A percentile compares a stretch with the other conserved stretches of the same genome.
phyloP scores from a whole-genome alignment of 1,140 invertebrate genomes.

The Drosophila oshimai region DNA sequence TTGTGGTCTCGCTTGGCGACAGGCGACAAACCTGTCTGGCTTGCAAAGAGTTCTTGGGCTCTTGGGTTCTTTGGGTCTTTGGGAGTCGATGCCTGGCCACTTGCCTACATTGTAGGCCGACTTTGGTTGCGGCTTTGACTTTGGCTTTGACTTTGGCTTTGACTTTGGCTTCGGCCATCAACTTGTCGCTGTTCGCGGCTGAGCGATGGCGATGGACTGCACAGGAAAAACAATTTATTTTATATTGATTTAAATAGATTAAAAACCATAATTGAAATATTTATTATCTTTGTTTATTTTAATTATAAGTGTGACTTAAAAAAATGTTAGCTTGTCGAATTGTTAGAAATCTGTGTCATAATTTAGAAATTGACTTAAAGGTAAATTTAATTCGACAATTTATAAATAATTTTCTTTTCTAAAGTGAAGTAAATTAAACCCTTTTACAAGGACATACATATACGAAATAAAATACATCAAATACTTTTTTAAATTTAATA shows the following conservation, averaged over 20 bases:
- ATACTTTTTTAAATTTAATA: too few relatives aligned
- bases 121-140: constrained; percentile 34
- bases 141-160: constrained; percentile 30
- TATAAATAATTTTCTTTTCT: too few relatives aligned
- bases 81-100: constrained; percentile 50
- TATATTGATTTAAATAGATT: background rate
- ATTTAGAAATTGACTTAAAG: too few relatives aligned
- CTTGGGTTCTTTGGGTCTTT: too few relatives aligned
- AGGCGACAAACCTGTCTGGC: constrained; percentile 68
- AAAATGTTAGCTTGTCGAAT: background rate
- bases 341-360: too few relatives aligned
- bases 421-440: too few relatives aligned
- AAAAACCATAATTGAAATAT: background rate
- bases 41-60: constrained; percentile 10
- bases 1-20: constrained; percentile 22
- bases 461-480: too few relatives aligned
- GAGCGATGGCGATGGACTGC: constrained; percentile 22
- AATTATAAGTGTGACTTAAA: too few relatives aligned
- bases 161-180: constrained; percentile 65
- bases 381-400: too few relatives aligned
- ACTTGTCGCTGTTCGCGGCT: constrained; percentile 52
- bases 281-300: too few relatives aligned
- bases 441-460: too few relatives aligned
- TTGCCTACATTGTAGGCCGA: constrained; percentile 65
- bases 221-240: background rate